Conservation (phyloP, 30 jellyfish, hydroid and myxozoan species). For the Sanderia malayensis region DNA sequence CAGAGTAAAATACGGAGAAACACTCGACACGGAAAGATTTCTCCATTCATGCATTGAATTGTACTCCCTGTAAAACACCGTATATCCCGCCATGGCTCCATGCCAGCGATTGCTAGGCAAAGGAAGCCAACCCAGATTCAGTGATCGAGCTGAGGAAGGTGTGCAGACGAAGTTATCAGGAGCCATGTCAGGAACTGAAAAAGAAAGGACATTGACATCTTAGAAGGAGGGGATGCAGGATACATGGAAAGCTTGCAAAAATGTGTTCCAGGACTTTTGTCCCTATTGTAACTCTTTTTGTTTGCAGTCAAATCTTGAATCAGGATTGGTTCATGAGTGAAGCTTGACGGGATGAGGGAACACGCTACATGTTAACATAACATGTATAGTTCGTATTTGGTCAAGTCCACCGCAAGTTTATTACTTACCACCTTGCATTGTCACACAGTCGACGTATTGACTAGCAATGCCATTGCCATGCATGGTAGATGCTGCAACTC, state of each 20-base stretch:
- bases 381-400: neutral
- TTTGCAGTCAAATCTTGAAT: neutral
- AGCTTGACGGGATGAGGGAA: neutral
- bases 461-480: constrained; percentile 2
- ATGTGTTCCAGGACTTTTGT: neutral
- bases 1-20: neutral
- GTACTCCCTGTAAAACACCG: neutral
- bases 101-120: neutral
- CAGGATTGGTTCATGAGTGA: neutral
- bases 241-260: too few relatives aligned
- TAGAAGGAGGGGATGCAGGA: too few relatives aligned
- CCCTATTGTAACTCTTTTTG: neutral
- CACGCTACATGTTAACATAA: neutral
- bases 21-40: neutral
- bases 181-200: constrained; percentile 4
- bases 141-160: neutral
- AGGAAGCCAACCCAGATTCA: neutral
- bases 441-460: neutral
- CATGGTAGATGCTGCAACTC: constrained; percentile 5
- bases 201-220: too few relatives aligned
- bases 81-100: neutral
- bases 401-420: neutral
- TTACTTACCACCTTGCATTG: neutral
- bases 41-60: neutral
- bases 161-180: neutral